Evolutionary conservation across 2,113 vertebrate species (phyloP).

Genomic region (Cheilinus undulatus): DNA sequence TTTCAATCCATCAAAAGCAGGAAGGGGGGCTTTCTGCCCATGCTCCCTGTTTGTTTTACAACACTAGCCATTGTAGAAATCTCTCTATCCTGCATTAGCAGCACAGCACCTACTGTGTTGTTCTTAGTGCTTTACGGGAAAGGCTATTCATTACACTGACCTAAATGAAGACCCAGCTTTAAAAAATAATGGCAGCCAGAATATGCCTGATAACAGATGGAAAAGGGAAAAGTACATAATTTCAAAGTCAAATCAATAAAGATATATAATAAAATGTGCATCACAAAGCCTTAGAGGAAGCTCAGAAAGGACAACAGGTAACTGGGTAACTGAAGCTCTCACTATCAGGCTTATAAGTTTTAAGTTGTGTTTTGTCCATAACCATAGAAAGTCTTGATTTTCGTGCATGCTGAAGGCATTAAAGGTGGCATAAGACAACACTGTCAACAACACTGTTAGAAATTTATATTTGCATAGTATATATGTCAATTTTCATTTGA

Average conservation of each 20-base stretch:
- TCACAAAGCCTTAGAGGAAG: not conserved
- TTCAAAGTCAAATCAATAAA: not conserved
- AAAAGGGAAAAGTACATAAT: not conserved
- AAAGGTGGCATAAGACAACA: no score
- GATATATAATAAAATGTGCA: not conserved
- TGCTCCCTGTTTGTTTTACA: slow-evolving; percentile 63
- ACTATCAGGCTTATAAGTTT: no score
- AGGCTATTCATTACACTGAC: slow-evolving; percentile 8
- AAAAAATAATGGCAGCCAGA: slow-evolving; percentile 7
- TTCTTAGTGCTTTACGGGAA: slow-evolving; percentile 6
- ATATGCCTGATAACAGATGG: not conserved
- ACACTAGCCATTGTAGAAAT: slow-evolving; percentile 45
- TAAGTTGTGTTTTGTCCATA: no score
- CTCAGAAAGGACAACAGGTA: no score
- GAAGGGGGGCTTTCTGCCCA: slow-evolving; percentile 38
- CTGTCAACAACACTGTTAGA: no score
- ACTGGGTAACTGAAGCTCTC: no score
- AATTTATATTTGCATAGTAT: no score
- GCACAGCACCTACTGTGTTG: slow-evolving; percentile 39
- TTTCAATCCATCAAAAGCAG: slow-evolving; percentile 66
- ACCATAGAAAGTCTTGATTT: no score
- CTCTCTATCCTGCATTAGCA: slow-evolving; percentile 35
- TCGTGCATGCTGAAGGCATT: no score
- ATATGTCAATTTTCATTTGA: no score
- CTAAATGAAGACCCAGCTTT: slow-evolving; percentile 7